Evolutionary conservation across 2,888 invertebrate species (phyloP).

Genomic region (Amiota communis): DNA sequence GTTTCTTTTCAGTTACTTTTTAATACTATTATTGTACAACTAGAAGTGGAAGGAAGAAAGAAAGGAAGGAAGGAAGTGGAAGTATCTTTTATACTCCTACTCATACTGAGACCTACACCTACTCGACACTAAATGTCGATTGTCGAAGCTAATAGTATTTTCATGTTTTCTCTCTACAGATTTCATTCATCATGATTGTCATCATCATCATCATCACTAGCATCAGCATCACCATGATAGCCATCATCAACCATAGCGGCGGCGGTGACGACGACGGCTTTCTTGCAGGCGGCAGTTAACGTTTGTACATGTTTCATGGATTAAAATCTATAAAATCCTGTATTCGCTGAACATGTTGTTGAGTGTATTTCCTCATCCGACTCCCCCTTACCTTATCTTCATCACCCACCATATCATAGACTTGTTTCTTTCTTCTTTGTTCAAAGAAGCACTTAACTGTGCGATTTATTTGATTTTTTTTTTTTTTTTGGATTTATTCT

Average conservation of each 20-base stretch:
- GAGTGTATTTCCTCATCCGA: not conserved
- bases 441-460: slow-evolving; percentile 35
- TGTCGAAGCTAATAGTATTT: slow-evolving; percentile 48
- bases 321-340: slow-evolving; percentile 31
- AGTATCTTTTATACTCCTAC: too few species aligned
- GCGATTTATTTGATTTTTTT: slow-evolving; percentile 33
- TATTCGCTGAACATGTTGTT: not conserved
- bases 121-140: slow-evolving; percentile 12
- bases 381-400: not conserved
- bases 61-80: too few species aligned
- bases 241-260: not conserved
- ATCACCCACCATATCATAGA: not conserved
- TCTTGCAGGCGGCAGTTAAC: not conserved
- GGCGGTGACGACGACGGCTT: not conserved
- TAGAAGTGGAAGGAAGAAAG: too few species aligned
- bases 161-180: slow-evolving; percentile 38
- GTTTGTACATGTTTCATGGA: slow-evolving; percentile 33
- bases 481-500: slow-evolving; percentile 29
- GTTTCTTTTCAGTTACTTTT: not conserved
- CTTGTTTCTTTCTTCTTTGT: slow-evolving; percentile 22
- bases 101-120: too few species aligned
- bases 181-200: not conserved
- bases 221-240: not conserved
- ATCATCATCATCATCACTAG: not conserved
- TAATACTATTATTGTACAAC: not conserved